Base-by-base conservation (phyloP, 1,140 invertebrate genomes). In the Acromyrmex echinatior region DNA sequence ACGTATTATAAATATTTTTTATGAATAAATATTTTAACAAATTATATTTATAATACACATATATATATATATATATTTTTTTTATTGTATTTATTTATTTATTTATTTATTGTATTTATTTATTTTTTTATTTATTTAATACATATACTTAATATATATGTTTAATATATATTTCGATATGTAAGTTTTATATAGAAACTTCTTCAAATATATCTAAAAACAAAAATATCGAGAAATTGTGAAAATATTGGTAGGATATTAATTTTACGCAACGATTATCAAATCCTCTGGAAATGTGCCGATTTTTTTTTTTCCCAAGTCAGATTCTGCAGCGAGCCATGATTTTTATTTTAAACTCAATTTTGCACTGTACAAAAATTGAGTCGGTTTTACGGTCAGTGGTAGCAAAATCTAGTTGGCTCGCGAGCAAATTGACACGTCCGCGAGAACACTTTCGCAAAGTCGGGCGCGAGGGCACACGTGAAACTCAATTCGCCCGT, bases 401-500 rank as follows among this genome's bases (percentile, higher is more conserved):
- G n/a, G 31, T 68, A 35, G 51, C n/a, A 39, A 70, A 80, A 80
- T 80, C 63, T n/a, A 68, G 31, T 25, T 9, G 21, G 76, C n/a
- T 16, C 60, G 25, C 31, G 45, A n/a, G n/a, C 28, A 70, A 80
- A 80, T 80, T 80, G 63, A 70, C 78, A 80, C 63, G 49, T 68
- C 28, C 28, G n/a, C 49, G 63, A 39, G 28, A 16, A n/a, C 63
- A 25, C 62, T 53, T 80, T 25, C 25, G 14, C 56, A 68, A 80
- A 68, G 63, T 80, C 63, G 58, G 31, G 16, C 45, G 77, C 66
- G 39, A 66, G n/a, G 87, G 86, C 49, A n/a, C 88, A 2, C 86
- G 87, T 3, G 86, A 91, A 35, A 80, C 82, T 87, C 21, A 86
- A 86, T 70, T 90, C 89, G 63, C 86, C 73, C 3, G 80, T 89